Evolutionary conservation across 2,113 vertebrate genomes (phyloP).

Genomic region (Hippocampus comes): DNA sequence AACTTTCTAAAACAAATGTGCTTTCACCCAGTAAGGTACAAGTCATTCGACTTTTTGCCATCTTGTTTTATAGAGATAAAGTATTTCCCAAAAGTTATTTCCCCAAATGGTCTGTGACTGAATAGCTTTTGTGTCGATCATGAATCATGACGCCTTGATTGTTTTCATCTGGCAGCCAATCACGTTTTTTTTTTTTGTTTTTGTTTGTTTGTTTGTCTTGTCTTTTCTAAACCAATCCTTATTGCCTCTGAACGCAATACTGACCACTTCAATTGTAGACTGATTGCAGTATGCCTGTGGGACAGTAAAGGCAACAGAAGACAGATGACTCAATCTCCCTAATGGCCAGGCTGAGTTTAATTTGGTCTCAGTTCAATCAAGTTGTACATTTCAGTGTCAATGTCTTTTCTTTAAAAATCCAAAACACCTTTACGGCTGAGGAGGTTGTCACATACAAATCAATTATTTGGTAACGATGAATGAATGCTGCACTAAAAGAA

Average conservation of each 20-base stretch:
- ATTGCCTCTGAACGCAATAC: conserved; percentile 31
- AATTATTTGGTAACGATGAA: conserved; percentile 25
- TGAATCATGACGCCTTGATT: conserved; percentile 34
- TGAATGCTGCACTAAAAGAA: conserved; percentile 16
- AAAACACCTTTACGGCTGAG: conserved; percentile 20
- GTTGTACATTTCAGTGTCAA: conserved; percentile 13
- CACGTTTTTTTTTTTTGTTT: conserved; percentile 21
- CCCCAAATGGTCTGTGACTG: conserved; percentile 18
- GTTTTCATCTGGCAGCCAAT: conserved; percentile 27
- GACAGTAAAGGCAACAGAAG: conserved; percentile 39
- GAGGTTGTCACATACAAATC: conserved; percentile 28
- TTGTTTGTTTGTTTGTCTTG: conserved; percentile 20
- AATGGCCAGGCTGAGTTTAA: conserved; percentile 34
- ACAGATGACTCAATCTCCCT: conserved; percentile 50
- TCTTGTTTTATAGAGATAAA: not conserved
- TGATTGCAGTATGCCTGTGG: conserved; percentile 28
- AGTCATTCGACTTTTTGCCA: too few relatives aligned
- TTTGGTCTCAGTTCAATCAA: conserved; percentile 45
- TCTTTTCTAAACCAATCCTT: conserved; percentile 6
- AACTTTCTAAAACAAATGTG: too few relatives aligned
- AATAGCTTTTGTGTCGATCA: conserved; percentile 15
- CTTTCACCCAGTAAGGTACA: too few relatives aligned
- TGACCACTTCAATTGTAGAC: conserved; percentile 45
- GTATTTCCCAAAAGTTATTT: conserved; percentile 9
- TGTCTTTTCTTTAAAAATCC: conserved; percentile 19